These are phyloP conservation scores for Hemicentrotus pulcherrimus DNA, from an alignment of 35 echinoderm and acorn worm genomes.

Conservation along the genomic window DNA sequence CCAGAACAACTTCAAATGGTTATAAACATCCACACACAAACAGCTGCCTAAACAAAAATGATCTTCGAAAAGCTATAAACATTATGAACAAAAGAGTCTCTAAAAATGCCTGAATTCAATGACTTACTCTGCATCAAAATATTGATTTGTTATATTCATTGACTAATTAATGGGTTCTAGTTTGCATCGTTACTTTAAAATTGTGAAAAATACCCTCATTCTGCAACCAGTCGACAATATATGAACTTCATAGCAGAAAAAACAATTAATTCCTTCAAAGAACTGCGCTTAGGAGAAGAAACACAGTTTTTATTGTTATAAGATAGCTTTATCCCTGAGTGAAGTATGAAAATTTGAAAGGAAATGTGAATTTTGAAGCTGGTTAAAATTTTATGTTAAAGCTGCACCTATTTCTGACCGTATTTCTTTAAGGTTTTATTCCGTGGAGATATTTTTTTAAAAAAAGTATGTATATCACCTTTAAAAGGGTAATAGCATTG, in stretches of 20 bases:
- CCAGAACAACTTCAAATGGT: background rate
- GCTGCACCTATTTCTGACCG: background rate
- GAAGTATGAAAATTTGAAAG: background rate
- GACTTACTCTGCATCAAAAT: too few species aligned
- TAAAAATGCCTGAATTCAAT: too few species aligned
- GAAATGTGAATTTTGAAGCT: background rate
- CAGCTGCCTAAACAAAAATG: background rate
- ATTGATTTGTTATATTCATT: too few species aligned
- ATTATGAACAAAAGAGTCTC: background rate
- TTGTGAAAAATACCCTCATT: background rate
- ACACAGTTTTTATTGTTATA: background rate
- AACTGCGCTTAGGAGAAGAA: background rate
- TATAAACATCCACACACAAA: constrained; percentile 7
- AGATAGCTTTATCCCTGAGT: background rate
- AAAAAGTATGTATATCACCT: background rate
- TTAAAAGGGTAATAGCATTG: background rate
- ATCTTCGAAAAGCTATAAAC: background rate
- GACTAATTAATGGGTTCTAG: background rate
- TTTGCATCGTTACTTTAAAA: background rate
- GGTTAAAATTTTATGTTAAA: background rate
- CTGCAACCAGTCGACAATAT: background rate
- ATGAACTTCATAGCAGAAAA: background rate
- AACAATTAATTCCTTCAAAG: too few species aligned
- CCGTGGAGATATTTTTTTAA: background rate
- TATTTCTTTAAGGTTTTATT: background rate